phyloP scores from a whole-genome alignment of 1,140 invertebrate genomes.

The Papilio machaon region DNA sequence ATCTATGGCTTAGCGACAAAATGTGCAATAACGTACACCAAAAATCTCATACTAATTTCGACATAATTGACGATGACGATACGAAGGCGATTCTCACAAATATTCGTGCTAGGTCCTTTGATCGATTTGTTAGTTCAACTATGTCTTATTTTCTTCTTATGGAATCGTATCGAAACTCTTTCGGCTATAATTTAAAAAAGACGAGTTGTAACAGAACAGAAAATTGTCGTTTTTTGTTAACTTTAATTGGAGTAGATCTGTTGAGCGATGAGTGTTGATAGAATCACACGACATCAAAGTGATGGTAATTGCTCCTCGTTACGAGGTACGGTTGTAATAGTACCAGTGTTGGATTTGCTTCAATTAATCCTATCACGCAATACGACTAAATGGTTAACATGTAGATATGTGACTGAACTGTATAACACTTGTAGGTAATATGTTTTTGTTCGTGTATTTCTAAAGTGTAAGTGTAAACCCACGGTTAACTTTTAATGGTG shows the following conservation, averaged over 20 bases:
- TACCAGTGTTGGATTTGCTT: neutral
- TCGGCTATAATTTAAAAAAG: no score
- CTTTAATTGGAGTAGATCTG: neutral
- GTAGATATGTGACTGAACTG: neutral
- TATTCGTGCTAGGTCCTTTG: no score
- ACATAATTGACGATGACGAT: no score
- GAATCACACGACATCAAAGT: conserved; percentile 30
- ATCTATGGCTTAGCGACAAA: no score
- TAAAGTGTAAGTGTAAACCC: neutral
- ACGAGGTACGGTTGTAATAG: neutral
- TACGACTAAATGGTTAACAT: neutral
- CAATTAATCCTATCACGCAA: neutral
- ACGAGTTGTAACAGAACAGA: neutral
- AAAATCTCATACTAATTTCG: no score
- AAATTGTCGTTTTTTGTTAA: neutral
- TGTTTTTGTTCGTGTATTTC: neutral
- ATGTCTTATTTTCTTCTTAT: no score
- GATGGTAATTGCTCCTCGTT: conserved; percentile 42
- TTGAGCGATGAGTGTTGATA: conserved; percentile 1
- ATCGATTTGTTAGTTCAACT: no score
- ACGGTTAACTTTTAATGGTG: neutral
- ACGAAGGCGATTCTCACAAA: no score
- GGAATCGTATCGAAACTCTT: no score
- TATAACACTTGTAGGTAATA: neutral
- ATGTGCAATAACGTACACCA: no score